A percentile compares a stretch with the other conserved stretches of the same genome.
These are phyloP conservation scores for Todus mexicanus DNA, from an alignment of 2,797 vertebrate genomes.

Conservation along the genomic window DNA sequence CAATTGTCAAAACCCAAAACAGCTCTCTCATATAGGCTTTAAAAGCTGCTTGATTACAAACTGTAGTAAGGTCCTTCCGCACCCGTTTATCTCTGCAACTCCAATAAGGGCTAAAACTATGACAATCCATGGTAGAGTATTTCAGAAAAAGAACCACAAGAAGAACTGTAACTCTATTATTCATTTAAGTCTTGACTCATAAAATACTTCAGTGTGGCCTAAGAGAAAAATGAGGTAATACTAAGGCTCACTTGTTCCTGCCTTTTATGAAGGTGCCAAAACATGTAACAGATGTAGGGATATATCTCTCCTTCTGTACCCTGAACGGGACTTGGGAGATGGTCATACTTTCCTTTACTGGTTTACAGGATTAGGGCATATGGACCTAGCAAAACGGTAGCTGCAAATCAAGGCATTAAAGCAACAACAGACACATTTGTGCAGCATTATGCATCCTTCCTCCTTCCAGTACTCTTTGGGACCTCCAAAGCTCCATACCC, in stretches of 20 bases:
- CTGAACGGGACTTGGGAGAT: neutral
- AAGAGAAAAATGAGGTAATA: neutral
- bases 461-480: neutral
- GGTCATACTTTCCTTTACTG: neutral
- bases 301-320: neutral
- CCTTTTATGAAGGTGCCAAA: neutral
- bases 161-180: neutral
- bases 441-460: neutral
- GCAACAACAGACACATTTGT: neutral
- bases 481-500: neutral
- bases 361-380: neutral
- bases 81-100: neutral
- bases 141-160: neutral
- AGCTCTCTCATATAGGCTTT: neutral
- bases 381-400: neutral
- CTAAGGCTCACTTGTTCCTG: neutral
- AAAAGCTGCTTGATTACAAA: neutral
- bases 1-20: neutral
- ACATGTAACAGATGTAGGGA: neutral
- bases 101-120: neutral
- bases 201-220: neutral
- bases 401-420: neutral
- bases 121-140: neutral
- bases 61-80: neutral
- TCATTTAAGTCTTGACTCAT: neutral